Base-by-base conservation (phyloP, 1,140 invertebrate species). In the Sitobion miscanthi region DNA sequence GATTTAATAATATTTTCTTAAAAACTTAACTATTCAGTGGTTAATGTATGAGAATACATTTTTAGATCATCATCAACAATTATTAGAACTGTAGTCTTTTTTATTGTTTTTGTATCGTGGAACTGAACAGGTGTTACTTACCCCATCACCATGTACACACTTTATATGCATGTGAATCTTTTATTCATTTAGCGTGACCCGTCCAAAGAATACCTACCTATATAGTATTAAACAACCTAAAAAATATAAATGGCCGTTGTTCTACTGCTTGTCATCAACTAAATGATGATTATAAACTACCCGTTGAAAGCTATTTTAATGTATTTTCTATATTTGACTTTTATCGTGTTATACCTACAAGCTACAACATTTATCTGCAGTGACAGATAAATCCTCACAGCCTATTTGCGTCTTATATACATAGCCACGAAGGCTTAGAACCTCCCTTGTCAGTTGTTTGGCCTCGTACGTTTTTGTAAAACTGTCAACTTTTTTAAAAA, bases 401-500 rank as follows among this genome's bases (percentile, higher is more conserved):
- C 62, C 30, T 69, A 69, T n/a, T n/a, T 4, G 7, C 14, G 30
- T n/a, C 62, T 77, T 77, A 77, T 77, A n/a, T 69, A 4, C 30
- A 77, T 4, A 17, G 17, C 14, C 14, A 1, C 4, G 14, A 30
- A n/a, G 62, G 3, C n/a, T 77, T n/a, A 77, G n/a, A 35, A 77
- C 17, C n/a, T 77, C n/a, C 30, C 62, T 77, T 77, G 30, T 77
- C n/a, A 35, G 30, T 77, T n/a, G 62, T 77, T 77, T 77, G n/a
- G 14, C 62, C 62, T n/a, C 4, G 11, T n/a, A 35, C n/a, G 4
- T 77, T 77, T n/a, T 77, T 77, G 3, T 77, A n/a, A 77, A 35
- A n/a, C 62, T 77, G 62, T 77, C 62, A 77, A 77, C 62, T 77
- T 77, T 77, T 77, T 77, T 17, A 77, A 77, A 35, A 69, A 62